Conservation (phyloP, 2,113 vertebrate genomes). For the Rhinolophus ferrumequinum region DNA sequence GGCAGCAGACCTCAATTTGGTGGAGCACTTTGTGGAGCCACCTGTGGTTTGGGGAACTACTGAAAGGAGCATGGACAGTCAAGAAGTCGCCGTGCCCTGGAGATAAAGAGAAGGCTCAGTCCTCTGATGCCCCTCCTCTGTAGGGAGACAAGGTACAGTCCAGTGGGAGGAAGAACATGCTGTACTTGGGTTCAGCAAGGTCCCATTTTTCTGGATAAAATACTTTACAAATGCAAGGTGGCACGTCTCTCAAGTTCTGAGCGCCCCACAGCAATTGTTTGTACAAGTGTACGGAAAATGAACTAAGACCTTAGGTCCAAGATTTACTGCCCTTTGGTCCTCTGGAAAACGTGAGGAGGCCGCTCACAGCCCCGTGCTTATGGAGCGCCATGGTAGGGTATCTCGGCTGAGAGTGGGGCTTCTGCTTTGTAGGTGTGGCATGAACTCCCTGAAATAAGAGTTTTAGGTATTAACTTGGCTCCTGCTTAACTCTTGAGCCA, state of each 20-base stretch:
- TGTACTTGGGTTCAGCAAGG: slow-evolving; percentile 70
- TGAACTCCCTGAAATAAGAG: neutral
- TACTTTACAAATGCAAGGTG: neutral
- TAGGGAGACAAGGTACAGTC: neutral
- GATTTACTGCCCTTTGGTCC: neutral
- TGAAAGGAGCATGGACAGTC: neutral
- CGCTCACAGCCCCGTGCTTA: neutral
- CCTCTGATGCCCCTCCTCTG: neutral
- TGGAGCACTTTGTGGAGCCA: neutral
- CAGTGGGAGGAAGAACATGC: neutral
- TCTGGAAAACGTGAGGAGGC: neutral
- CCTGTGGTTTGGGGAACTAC: neutral
- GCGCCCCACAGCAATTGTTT: neutral
- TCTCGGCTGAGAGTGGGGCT: neutral
- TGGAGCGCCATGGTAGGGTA: neutral
- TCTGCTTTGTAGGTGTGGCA: neutral
- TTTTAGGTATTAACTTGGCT: neutral
- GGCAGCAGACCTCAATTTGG: neutral
- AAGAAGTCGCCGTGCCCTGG: neutral
- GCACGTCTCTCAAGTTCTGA: neutral
- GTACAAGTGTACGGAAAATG: neutral
- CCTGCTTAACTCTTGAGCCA: neutral
- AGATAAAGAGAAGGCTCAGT: neutral
- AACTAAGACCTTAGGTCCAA: neutral
- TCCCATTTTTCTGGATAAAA: slow-evolving; percentile 9